A percentile compares a stretch with the other conserved stretches of the same genome.
These are phyloP conservation scores for Laodelphax striatellus DNA, from an alignment of 1,140 invertebrate species.

Conservation along the genomic window DNA sequence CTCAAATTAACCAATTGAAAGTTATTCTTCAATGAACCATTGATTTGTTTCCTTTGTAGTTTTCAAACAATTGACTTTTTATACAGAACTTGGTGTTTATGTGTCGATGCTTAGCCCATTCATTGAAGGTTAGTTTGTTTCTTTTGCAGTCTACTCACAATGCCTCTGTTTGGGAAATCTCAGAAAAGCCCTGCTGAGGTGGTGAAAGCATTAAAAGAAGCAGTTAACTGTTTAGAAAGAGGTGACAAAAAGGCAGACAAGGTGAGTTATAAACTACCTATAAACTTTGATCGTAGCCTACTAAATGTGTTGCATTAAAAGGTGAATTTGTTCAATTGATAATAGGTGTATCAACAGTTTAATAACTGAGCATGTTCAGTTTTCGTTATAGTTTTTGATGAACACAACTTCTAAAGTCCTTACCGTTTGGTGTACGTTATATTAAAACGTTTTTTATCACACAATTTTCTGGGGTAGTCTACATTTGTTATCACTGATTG, in stretches of 20 bases:
- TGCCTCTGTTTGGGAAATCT: conserved; percentile 95
- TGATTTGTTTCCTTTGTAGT: neutral
- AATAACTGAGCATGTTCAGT: too few species aligned
- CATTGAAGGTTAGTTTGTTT: neutral
- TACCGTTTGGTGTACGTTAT: too few species aligned
- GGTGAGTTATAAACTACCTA: conserved; percentile 35
- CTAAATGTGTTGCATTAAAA: too few species aligned
- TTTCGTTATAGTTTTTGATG: too few species aligned
- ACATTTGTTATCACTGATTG: too few species aligned
- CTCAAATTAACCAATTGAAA: neutral
- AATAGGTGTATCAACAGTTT: too few species aligned
- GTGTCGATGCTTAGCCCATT: neutral
- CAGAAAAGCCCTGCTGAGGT: conserved; percentile 92
- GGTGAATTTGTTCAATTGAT: too few species aligned
- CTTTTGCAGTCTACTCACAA: conserved; percentile 29
- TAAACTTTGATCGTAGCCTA: too few species aligned
- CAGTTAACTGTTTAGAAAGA: conserved; percentile 79
- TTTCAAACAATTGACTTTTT: neutral
- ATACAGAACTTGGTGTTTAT: neutral
- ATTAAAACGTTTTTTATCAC: too few species aligned
- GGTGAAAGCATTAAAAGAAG: conserved; percentile 92
- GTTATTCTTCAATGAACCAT: neutral
- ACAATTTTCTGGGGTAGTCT: too few species aligned
- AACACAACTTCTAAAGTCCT: too few species aligned
- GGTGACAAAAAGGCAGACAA: conserved; percentile 95